Percentiles rank a stretch among this genome's conserved stretches.
phyloP scores from a whole-genome alignment of 2,113 vertebrate genomes.

The Oryzias melastigma region DNA sequence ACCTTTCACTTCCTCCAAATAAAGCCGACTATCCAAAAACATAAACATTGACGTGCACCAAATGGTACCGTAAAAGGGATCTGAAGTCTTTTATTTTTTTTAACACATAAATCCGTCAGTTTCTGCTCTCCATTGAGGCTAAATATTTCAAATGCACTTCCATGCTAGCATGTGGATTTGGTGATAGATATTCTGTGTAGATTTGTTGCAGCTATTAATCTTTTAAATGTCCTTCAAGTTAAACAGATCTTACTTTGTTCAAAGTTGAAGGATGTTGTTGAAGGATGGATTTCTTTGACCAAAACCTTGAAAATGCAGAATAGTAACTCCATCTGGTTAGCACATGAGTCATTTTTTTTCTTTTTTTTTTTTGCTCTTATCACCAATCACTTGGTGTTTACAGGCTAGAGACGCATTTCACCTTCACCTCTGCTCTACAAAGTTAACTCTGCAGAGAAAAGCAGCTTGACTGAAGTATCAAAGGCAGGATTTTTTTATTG shows the following conservation, averaged over 20 bases:
- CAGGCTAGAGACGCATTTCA: slow-evolving; percentile 37
- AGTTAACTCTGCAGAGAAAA: slow-evolving; percentile 11
- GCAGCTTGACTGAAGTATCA: slow-evolving; percentile 1
- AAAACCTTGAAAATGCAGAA: slow-evolving; percentile 49
- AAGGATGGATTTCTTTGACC: slow-evolving; percentile 31
- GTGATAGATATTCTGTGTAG: not conserved
- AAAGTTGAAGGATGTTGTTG: slow-evolving; percentile 34
- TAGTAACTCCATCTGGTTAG: slow-evolving; percentile 68
- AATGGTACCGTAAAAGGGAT: not conserved
- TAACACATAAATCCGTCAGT: not conserved
- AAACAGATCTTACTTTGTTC: slow-evolving; percentile 32
- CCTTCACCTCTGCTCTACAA: slow-evolving; percentile 27
- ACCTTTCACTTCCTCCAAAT: too few species aligned
- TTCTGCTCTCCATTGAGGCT: too few species aligned
- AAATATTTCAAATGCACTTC: slow-evolving; percentile 29
- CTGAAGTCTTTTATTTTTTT: not conserved
- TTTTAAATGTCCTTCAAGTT: slow-evolving; percentile 13
- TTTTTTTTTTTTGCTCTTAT: slow-evolving; percentile 48
- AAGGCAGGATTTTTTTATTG: slow-evolving; percentile 12
- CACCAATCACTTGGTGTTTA: slow-evolving; percentile 46
- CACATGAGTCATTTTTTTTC: slow-evolving; percentile 60
- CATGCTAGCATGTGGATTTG: slow-evolving; percentile 3
- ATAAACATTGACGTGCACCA: too few species aligned
- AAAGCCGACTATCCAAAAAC: too few species aligned
- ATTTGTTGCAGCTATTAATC: slow-evolving; percentile 22